A percentile compares a stretch with the other conserved stretches of the same genome.
These are phyloP conservation scores for Chalcis sispes DNA, from an alignment of 2,888 invertebrate genomes.

Conservation along the genomic window DNA sequence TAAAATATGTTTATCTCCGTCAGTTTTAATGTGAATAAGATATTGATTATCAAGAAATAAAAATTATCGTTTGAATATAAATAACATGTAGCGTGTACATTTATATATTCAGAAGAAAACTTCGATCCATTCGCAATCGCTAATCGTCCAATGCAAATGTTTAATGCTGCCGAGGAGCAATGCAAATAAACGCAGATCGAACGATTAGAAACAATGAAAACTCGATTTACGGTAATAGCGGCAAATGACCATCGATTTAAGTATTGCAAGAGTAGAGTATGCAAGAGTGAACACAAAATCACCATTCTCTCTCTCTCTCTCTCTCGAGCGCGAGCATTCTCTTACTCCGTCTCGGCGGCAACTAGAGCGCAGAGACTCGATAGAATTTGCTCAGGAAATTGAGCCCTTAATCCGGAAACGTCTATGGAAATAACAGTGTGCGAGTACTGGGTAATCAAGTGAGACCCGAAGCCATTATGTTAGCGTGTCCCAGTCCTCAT, in stretches of 20 bases:
- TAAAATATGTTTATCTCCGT: no score
- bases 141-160: no score
- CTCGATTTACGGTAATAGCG: constrained; percentile 16
- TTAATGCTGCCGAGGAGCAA: neutral
- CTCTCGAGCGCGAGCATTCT: no score
- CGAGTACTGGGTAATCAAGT: constrained; percentile 35
- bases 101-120: no score
- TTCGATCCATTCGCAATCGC: no score
- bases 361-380: constrained; percentile 45
- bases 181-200: neutral
- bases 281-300: constrained; percentile 39
- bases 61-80: no score
- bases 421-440: constrained; percentile 54
- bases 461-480: constrained; percentile 49
- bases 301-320: constrained; percentile 11
- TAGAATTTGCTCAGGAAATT: constrained; percentile 61
- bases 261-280: constrained; percentile 4
- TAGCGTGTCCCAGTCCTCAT: constrained; percentile 23
- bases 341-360: no score
- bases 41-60: no score
- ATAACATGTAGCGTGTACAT: no score
- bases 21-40: no score
- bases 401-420: constrained; percentile 62
- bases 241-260: constrained; percentile 29
- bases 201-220: constrained; percentile 21